phyloP scores from a whole-genome alignment of 2,113 vertebrate genomes.

The Nannospalax galili region DNA sequence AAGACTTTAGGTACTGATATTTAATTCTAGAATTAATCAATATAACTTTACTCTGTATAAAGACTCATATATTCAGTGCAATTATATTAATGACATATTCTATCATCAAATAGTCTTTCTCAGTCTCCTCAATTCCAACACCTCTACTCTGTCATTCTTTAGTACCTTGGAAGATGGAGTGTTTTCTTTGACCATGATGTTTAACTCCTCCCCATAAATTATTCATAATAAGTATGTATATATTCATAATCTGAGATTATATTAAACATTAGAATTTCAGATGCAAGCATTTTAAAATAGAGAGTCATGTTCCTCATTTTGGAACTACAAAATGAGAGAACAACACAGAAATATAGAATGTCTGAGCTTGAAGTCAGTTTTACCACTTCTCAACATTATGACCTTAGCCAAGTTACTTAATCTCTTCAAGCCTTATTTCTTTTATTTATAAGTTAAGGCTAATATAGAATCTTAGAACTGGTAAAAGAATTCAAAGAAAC shows the following conservation, averaged over 20 bases:
- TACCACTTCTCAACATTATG: background rate
- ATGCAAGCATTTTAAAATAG: no score
- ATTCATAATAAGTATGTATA: background rate
- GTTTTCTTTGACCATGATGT: background rate
- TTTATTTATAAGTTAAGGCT: background rate
- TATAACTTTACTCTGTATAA: background rate
- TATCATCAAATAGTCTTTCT: background rate
- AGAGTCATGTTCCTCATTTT: background rate
- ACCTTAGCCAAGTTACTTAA: no score
- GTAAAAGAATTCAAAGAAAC: background rate
- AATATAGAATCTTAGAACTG: background rate
- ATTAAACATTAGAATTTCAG: no score
- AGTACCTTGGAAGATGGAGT: background rate
- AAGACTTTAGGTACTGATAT: background rate
- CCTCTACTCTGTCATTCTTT: background rate
- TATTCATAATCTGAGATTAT: background rate
- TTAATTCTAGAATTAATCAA: background rate
- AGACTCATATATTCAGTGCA: background rate
- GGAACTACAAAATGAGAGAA: background rate
- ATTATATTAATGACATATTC: background rate
- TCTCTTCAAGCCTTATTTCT: no score
- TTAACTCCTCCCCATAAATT: background rate
- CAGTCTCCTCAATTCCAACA: background rate
- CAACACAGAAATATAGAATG: background rate
- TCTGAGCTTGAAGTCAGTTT: background rate